phyloP scores from a whole-genome alignment of 30 jellyfish, hydroid and myxozoan genomes.

The Hydractinia echinata region DNA sequence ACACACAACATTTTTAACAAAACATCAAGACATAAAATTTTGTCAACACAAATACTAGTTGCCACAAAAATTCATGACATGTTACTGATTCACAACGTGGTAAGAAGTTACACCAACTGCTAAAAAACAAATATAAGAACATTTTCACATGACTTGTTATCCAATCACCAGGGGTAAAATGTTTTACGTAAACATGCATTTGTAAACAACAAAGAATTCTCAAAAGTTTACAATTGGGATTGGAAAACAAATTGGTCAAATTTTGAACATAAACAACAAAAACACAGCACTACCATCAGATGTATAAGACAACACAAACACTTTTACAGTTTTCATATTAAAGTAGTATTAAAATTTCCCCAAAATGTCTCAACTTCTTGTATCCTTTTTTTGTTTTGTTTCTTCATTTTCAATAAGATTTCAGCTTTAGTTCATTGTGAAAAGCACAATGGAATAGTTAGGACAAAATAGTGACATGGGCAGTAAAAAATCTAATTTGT shows the following conservation, averaged over 20 bases:
- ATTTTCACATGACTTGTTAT: neutral
- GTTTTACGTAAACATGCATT: neutral
- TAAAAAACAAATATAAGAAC: conserved; percentile 1
- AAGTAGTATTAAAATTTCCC: too few relatives aligned
- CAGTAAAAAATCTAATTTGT: too few relatives aligned
- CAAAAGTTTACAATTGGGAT: neutral
- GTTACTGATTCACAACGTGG: neutral
- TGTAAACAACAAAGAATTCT: neutral
- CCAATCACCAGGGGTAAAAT: neutral
- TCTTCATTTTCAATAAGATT: too few relatives aligned
- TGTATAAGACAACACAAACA: neutral
- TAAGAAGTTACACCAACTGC: conserved; percentile 13
- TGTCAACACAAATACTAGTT: conserved; percentile 6
- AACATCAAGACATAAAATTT: neutral
- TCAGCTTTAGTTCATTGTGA: too few relatives aligned
- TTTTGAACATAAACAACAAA: neutral
- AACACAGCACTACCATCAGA: conserved; percentile 15
- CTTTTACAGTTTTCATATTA: neutral
- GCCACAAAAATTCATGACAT: neutral
- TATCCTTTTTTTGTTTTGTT: too few relatives aligned
- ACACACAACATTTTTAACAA: neutral
- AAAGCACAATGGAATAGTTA: too few relatives aligned
- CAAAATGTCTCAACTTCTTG: too few relatives aligned
- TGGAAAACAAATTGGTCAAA: neutral
- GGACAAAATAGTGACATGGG: too few relatives aligned